Percentiles rank a stretch among this genome's conserved stretches.
These are phyloP conservation scores for Tapera naevia DNA, from an alignment of 2,797 vertebrate genomes.

Conservation along the genomic window DNA sequence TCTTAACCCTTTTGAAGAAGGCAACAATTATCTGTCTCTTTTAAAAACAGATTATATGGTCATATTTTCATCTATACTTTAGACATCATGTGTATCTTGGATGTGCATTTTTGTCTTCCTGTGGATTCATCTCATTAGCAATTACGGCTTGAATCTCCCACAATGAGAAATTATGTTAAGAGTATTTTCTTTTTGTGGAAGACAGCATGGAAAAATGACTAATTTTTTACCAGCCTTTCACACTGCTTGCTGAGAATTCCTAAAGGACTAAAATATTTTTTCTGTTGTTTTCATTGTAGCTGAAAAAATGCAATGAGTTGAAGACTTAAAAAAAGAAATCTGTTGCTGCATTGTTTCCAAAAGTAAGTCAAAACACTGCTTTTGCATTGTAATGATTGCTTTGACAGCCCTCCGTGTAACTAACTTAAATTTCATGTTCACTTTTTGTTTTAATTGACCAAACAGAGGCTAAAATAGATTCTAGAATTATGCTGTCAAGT, in stretches of 20 bases:
- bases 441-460: constrained; percentile 22
- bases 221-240: background rate
- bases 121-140: background rate
- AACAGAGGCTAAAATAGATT: background rate
- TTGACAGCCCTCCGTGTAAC: background rate
- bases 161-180: background rate
- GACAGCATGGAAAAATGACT: background rate
- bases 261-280: background rate
- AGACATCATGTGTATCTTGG: background rate
- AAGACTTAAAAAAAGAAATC: background rate
- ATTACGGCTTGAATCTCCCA: background rate
- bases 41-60: background rate
- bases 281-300: background rate
- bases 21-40: constrained; percentile 1
- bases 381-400: background rate
- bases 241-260: background rate
- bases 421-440: constrained; percentile 8
- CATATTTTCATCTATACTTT: constrained; percentile 7
- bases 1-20: constrained; percentile 67
- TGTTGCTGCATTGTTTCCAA: background rate
- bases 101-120: background rate
- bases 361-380: background rate
- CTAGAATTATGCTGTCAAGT: background rate
- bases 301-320: background rate
- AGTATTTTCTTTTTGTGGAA: constrained; percentile 10